Base-by-base conservation (phyloP, 2,113 vertebrate genomes). In the Gila orcuttii region DNA sequence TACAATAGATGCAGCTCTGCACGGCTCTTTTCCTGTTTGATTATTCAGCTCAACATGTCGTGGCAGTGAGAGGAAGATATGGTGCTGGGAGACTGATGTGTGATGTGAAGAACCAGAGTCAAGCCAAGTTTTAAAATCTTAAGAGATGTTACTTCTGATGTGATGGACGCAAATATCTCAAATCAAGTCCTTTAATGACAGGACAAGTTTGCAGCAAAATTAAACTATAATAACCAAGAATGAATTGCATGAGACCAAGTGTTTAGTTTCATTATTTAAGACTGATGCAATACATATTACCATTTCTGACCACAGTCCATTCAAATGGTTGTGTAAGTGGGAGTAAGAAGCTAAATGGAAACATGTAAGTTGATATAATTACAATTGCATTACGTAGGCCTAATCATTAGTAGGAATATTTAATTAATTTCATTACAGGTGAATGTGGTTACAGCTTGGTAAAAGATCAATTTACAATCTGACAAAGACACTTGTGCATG, bases 11-110 rank as follows among this genome's bases (percentile, higher is more conserved):
- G 17, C 62, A 31, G 12, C 42, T 77, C 69, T 31, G 55, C 62
- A 64, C 3, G 31, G 3, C 84, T 74, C 57, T 11, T 28, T 47
- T n/a, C 4, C 62, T 52, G 28, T 83, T 88, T 73, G 28, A 73
- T 79, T 47, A 31, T 74, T 62, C 55, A 74, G 25, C 17, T 47
- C 45, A 23, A 39, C 28, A n/a, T 82, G 73, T 47, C 21, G 31
- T 78, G 36, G 4, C 50, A 21, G 2, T 23, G 52, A 78, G 75
- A 33, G 2, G 17, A 57, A 0, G 75, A 52, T 31, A 76, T 50
- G 19, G 19, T 57, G 74, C 74, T 76, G 47, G 6, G 45, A 52
- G 47, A 50, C 12, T 50, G 42, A 76, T 47, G 7, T 76, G n/a
- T 76, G 23, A 50, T 31, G 31, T 47, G 73, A 84, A 60, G n/a